Percentiles rank a stretch among this genome's conserved stretches.
These are phyloP conservation scores for Bombus vancouverensis DNA, from an alignment of 1,140 invertebrate genomes.

Conservation along the genomic window DNA sequence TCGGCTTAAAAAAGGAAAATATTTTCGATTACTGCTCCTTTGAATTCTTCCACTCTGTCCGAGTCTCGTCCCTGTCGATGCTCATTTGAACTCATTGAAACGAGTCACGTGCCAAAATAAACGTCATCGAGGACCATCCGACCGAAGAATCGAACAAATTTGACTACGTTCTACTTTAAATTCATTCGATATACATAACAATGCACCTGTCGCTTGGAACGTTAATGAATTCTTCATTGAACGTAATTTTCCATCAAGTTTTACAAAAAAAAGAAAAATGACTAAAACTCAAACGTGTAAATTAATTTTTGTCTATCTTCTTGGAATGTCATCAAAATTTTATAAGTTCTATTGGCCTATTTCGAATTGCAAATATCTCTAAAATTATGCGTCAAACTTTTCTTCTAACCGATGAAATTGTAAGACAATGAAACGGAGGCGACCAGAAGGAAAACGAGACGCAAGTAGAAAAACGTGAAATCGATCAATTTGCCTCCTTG, in stretches of 20 bases:
- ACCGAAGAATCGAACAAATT: neutral
- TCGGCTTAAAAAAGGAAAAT: slow-evolving; percentile 19
- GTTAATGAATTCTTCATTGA: neutral
- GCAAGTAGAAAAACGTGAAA: too few species aligned
- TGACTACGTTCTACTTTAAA: neutral
- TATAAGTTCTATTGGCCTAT: too few species aligned
- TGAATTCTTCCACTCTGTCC: neutral
- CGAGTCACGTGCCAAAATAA: neutral
- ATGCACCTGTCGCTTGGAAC: neutral
- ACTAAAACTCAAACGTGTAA: too few species aligned
- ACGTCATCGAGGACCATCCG: neutral
- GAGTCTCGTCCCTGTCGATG: neutral
- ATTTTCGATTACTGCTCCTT: slow-evolving; percentile 35
- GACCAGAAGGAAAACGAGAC: too few species aligned
- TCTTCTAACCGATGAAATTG: too few species aligned
- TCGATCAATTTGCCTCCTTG: neutral
- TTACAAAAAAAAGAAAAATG: neutral
- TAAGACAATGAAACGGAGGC: too few species aligned
- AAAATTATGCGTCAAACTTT: too few species aligned
- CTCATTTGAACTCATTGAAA: neutral
- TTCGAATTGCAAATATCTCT: too few species aligned
- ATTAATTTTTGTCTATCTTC: too few species aligned
- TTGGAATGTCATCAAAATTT: too few species aligned
- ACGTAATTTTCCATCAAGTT: neutral
- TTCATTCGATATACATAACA: neutral